Percentiles rank a stretch among this genome's conserved stretches.
Evolutionary conservation across 2,797 vertebrate species (phyloP).

Genomic region (Leucoraja ocellata): DNA sequence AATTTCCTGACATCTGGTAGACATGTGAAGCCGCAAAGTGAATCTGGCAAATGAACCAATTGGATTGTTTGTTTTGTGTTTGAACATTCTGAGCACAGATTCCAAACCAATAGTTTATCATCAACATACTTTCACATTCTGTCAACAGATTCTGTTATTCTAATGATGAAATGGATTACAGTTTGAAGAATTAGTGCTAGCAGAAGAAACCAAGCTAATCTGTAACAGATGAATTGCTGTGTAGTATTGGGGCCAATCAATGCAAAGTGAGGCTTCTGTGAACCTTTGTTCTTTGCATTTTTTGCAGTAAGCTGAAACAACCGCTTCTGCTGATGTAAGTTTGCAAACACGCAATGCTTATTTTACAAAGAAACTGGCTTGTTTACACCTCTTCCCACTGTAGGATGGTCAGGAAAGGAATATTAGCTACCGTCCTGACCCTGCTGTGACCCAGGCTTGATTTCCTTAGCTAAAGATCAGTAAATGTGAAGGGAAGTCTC

Average conservation of each 20-base stretch:
- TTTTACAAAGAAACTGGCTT: not conserved
- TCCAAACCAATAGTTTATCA: not conserved
- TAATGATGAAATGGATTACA: not conserved
- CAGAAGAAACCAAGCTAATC: not conserved
- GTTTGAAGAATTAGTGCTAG: not conserved
- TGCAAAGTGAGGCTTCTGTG: not conserved
- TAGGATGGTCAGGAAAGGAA: not conserved
- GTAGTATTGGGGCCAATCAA: not conserved
- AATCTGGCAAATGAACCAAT: not conserved
- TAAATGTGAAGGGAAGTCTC: not conserved
- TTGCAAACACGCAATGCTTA: not conserved
- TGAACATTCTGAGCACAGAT: not conserved
- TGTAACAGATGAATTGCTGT: not conserved
- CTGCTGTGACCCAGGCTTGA: not conserved
- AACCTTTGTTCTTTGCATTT: not conserved
- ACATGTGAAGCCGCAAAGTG: not conserved
- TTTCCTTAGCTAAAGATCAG: not conserved
- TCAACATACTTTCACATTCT: not conserved
- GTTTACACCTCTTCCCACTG: not conserved
- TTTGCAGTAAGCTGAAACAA: not conserved
- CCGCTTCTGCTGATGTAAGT: not conserved
- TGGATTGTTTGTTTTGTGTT: not conserved
- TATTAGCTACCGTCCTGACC: not conserved
- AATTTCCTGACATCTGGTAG: conserved; percentile 23
- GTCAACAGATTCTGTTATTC: conserved; percentile 6